phyloP scores from a whole-genome alignment of 2,797 vertebrate species.

The Halcyon badia region DNA sequence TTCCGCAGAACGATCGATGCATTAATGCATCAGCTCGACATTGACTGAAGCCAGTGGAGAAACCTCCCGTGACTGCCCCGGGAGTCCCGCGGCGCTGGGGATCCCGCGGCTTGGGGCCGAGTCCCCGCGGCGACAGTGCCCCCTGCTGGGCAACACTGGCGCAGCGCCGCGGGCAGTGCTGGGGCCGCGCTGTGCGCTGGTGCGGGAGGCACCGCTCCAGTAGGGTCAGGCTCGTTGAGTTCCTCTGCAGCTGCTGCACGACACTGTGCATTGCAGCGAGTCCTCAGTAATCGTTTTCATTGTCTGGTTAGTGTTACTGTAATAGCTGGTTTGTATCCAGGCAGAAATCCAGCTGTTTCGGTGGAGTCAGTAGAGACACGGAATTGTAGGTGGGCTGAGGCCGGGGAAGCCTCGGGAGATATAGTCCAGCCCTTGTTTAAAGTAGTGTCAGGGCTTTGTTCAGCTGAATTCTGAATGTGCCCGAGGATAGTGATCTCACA shows the following conservation, averaged over 20 bases:
- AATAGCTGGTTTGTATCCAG: neutral
- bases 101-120: fast-evolving
- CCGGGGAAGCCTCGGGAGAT: neutral
- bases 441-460: neutral
- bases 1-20: neutral
- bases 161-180: no score
- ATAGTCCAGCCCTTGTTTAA: neutral
- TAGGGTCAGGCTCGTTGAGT: neutral
- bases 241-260: neutral
- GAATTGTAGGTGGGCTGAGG: neutral
- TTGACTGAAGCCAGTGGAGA: neutral
- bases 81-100: fast-evolving
- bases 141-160: constrained; percentile 22
- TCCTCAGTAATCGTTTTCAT: neutral
- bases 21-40: neutral
- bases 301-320: fast-evolving
- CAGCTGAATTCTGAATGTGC: neutral
- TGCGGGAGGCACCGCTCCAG: fast-evolving
- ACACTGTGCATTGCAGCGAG: fast-evolving
- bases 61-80: neutral
- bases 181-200: neutral
- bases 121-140: neutral
- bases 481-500: neutral
- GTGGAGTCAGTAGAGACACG: neutral
- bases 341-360: neutral